Conservation (phyloP, 2,888 invertebrate genomes). For the Coelogynopora nodosa region DNA sequence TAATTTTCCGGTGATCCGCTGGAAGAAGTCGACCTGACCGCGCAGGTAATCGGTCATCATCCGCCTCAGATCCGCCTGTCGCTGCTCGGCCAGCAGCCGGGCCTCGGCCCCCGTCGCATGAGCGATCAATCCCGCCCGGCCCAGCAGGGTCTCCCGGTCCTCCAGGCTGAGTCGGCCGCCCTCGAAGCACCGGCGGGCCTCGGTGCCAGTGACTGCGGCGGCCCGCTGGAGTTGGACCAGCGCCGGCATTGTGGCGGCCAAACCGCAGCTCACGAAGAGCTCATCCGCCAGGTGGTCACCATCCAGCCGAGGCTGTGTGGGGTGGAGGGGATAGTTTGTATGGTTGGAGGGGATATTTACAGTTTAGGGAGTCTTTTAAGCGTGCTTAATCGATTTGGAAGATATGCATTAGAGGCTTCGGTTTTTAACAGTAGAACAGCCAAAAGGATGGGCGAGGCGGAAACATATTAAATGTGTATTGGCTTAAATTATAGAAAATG, state of each 20-base stretch:
- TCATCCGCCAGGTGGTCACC: background rate
- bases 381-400: no score
- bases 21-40: slow-evolving; percentile 80
- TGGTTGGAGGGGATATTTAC: no score
- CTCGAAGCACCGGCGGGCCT: slow-evolving; percentile 4
- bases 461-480: no score
- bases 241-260: background rate
- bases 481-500: no score
- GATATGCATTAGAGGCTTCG: no score
- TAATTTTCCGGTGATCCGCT: background rate
- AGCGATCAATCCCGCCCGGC: background rate
- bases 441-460: no score
- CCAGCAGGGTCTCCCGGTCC: background rate
- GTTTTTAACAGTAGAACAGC: no score
- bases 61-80: slow-evolving; percentile 77
- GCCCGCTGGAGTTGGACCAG: slow-evolving; percentile 3
- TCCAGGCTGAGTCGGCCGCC: background rate
- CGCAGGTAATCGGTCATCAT: slow-evolving; percentile 80
- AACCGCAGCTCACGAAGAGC: background rate
- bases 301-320: background rate
- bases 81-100: slow-evolving; percentile 81
- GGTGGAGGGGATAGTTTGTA: background rate
- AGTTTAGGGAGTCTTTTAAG: no score
- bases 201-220: background rate
- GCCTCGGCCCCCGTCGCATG: slow-evolving; percentile 71